phyloP scores from a whole-genome alignment of 2,113 vertebrate genomes.

The Hassar affinis region DNA sequence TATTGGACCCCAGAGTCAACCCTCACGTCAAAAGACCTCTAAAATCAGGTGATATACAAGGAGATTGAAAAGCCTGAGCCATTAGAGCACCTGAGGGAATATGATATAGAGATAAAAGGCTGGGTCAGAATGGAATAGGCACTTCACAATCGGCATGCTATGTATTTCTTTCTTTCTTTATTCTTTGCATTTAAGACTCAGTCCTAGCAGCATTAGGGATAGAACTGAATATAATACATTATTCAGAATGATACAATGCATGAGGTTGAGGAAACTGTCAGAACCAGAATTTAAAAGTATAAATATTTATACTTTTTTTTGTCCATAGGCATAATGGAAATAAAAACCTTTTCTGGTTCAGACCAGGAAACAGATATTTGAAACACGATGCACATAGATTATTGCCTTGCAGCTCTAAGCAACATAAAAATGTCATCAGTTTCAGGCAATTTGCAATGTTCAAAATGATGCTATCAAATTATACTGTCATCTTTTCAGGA shows the following conservation, averaged over 20 bases:
- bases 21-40: neutral
- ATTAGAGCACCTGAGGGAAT: neutral
- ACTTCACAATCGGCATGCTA: neutral
- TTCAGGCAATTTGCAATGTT: neutral
- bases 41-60: conserved; percentile 4
- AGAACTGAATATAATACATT: too few species aligned
- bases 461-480: neutral
- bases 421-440: conserved; percentile 4
- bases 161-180: neutral
- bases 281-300: neutral
- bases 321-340: neutral
- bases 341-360: neutral
- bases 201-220: neutral
- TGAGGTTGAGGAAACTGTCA: neutral
- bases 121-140: neutral
- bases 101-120: neutral
- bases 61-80: neutral
- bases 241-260: neutral
- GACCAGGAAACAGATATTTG: neutral
- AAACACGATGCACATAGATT: neutral
- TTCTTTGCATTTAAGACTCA: neutral
- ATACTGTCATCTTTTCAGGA: neutral
- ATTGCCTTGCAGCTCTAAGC: neutral
- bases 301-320: too few species aligned
- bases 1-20: neutral